Percentiles rank a stretch among this genome's conserved stretches.
Conservation (phyloP, 2,888 invertebrate genomes). For the Orchestes rusci region DNA sequence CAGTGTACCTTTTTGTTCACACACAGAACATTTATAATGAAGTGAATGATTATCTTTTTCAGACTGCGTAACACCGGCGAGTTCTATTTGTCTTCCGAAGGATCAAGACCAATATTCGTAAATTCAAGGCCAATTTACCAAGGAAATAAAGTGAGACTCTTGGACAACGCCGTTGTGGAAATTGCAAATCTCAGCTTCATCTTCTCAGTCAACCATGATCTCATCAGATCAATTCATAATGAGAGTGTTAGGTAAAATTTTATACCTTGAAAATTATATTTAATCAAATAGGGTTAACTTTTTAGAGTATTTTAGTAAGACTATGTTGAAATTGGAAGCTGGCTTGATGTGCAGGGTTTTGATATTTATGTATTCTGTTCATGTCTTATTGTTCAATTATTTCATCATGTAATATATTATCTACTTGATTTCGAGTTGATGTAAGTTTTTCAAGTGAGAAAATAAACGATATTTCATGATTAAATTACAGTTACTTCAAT, state of each 20-base stretch:
- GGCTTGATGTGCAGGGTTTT: too few relatives aligned
- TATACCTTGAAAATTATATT: neutral
- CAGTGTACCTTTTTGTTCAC: too few relatives aligned
- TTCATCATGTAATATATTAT: too few relatives aligned
- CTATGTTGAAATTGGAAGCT: too few relatives aligned
- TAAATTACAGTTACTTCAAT: too few relatives aligned
- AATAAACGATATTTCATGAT: too few relatives aligned
- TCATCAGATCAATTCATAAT: constrained; percentile 81
- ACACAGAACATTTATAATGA: neutral
- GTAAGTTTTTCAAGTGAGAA: too few relatives aligned
- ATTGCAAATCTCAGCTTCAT: constrained; percentile 88
- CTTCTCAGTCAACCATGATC: constrained; percentile 86
- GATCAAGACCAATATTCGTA: constrained; percentile 88
- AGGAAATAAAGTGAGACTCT: constrained; percentile 83
- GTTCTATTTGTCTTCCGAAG: constrained; percentile 92
- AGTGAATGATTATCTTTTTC: constrained; percentile 20
- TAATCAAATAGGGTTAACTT: too few relatives aligned
- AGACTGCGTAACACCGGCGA: constrained; percentile 86
- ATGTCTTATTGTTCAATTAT: too few relatives aligned
- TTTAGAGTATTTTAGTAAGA: too few relatives aligned
- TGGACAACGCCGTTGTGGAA: constrained; percentile 93
- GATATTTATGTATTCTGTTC: too few relatives aligned
- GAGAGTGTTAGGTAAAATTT: constrained; percentile 77
- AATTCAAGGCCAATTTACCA: constrained; percentile 85
- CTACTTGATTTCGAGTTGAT: too few relatives aligned